phyloP scores from a whole-genome alignment of 2,797 vertebrate species.

The Antrozous pallidus region DNA sequence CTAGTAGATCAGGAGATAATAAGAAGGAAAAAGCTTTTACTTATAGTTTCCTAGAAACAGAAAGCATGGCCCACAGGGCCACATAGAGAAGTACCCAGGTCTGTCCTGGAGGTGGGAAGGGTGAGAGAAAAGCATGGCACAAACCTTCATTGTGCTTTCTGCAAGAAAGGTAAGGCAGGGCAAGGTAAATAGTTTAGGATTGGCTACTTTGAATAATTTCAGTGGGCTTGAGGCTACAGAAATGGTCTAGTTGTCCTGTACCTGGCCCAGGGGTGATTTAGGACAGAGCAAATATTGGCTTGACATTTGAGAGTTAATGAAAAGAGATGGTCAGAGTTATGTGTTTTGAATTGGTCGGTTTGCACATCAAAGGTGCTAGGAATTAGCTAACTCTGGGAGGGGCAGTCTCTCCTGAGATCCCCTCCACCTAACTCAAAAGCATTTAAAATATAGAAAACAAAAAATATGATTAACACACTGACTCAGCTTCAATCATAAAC shows the following conservation, averaged over 20 bases:
- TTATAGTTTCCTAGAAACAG: background rate
- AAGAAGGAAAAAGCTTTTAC: background rate
- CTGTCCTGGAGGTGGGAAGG: background rate
- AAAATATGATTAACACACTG: background rate
- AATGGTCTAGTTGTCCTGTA: background rate
- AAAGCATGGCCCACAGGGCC: background rate
- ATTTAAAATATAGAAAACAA: background rate
- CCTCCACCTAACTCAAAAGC: background rate
- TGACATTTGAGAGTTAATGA: background rate
- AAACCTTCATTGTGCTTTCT: background rate
- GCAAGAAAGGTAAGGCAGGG: background rate
- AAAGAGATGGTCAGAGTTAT: background rate
- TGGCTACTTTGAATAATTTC: background rate
- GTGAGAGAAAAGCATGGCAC: background rate
- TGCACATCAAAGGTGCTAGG: background rate
- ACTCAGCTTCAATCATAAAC: background rate
- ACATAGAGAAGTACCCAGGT: accelerated
- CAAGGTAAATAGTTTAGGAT: background rate
- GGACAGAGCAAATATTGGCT: background rate
- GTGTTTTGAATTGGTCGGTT: background rate
- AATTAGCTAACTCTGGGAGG: background rate
- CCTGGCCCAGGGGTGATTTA: background rate
- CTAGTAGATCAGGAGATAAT: background rate
- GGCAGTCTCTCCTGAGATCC: background rate
- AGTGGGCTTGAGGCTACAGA: background rate